These are phyloP conservation scores for Leptonema lineaticorne DNA, from an alignment of 1,140 invertebrate genomes.

Conservation along the genomic window DNA sequence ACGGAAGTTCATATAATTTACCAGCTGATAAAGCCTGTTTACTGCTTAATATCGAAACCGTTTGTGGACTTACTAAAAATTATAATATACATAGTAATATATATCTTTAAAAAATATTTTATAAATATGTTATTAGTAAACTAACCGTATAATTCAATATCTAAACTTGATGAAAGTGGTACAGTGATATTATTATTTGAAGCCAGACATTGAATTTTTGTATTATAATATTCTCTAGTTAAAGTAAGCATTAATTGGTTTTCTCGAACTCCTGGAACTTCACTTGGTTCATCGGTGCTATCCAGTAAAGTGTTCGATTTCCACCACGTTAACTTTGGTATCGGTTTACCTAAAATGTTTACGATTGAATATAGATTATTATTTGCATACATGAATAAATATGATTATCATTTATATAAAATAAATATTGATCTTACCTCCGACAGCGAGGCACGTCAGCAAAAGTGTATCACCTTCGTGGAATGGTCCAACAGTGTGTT, in stretches of 20 bases:
- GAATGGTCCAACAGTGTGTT: constrained; percentile 65
- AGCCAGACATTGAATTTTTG: constrained; percentile 64
- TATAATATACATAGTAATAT: too few relatives aligned
- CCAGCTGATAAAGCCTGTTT: constrained; percentile 77
- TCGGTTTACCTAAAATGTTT: constrained; percentile 58
- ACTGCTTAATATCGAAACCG: constrained; percentile 72
- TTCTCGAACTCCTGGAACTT: constrained; percentile 58
- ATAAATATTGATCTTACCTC: constrained; percentile 64
- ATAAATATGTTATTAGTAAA: constrained; percentile 11
- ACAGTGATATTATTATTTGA: constrained; percentile 66
- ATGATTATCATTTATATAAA: not conserved
- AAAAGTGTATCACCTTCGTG: constrained; percentile 78
- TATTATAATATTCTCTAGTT: constrained; percentile 60
- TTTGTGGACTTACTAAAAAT: constrained; percentile 70
- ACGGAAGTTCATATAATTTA: constrained; percentile 71
- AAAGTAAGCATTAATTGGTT: constrained; percentile 64
- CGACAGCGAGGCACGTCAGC: constrained; percentile 78
- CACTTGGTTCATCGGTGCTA: constrained; percentile 62
- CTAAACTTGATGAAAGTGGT: constrained; percentile 52
- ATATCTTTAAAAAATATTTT: too few relatives aligned
- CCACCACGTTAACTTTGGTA: constrained; percentile 68
- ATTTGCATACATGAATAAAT: not conserved
- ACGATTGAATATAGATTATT: not conserved
- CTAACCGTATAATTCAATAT: constrained; percentile 53
- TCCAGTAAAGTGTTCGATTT: constrained; percentile 67